Base-by-base conservation (phyloP, 1,140 invertebrate genomes). In the Ostrea edulis region DNA sequence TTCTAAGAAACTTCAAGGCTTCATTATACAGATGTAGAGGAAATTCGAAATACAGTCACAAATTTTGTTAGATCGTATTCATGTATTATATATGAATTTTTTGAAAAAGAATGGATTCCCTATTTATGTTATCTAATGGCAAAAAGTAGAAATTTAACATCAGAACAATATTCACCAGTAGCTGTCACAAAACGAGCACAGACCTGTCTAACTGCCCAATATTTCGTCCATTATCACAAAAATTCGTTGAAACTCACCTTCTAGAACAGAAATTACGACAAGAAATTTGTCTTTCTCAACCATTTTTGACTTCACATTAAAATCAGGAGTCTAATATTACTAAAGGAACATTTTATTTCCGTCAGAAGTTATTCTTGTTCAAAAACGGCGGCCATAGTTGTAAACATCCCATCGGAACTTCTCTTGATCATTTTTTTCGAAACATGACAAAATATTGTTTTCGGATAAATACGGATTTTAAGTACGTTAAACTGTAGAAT, bases 301-400 rank as follows among this genome's bases (percentile, higher is more conserved):
- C 94, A 94, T 94, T 62, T 0, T 87, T 91, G 51, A 22, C 82
- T 53, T 77, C 62, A n/a, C 58, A 71, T 20, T 22, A n/a, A 22
- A 17, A 14, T 11, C 44, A n/a, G 11, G 0, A 17, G 35, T 9
- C 9, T 29, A 17, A 35, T 29, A 84, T 54, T 62, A 85, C n/a
- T 3, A 81, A 8, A 14, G 44, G n/a, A 82, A 81, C 12, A 58
- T 86, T 58, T 51, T 71, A 71, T 85, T 71, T 82, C 54, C 55
- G 7, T 58, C 17, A 12, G 55, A 83, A 22, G 17, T 52, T 29
- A n/a, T 52, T 87, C 83, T 84, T 86, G 81, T 91, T 94, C 93
- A 91, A 94, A 94, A 92, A 92, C 92, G 92, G 92, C 93, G 93
- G 93, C 93, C 93, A 94, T 94, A 84, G 88, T 91, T 81, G 58